Conservation (phyloP, 2,888 invertebrate species). For the Amphimallon solstitiale region DNA sequence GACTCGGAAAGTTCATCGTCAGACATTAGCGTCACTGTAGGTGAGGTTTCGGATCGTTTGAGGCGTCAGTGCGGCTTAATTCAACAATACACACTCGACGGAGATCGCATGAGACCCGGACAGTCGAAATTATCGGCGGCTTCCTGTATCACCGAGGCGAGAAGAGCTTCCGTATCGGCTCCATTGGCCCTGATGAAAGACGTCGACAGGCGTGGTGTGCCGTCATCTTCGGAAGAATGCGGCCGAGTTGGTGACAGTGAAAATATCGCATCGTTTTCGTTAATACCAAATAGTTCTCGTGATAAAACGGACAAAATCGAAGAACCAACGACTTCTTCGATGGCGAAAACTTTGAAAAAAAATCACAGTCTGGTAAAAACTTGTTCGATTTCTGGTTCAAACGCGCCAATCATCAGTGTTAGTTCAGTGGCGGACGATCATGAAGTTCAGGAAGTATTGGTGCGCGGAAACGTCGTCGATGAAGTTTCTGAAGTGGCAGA, state of each 20-base stretch:
- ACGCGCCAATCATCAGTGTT: conserved; percentile 75
- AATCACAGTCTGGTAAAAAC: conserved; percentile 61
- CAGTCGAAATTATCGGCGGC: conserved; percentile 58
- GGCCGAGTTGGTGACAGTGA: conserved; percentile 39
- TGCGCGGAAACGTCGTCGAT: conserved; percentile 45
- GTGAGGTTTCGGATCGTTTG: conserved; percentile 69
- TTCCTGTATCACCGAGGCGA: conserved; percentile 55
- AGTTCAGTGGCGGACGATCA: conserved; percentile 76
- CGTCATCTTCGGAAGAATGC: conserved; percentile 16
- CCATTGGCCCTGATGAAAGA: conserved; percentile 55
- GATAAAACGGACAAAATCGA: conserved; percentile 56
- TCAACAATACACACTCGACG: conserved; percentile 76
- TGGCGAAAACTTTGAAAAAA: conserved; percentile 58
- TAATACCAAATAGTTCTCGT: conserved; percentile 42
- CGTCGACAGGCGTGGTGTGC: conserved; percentile 3
- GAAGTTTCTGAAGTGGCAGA: conserved; percentile 3
- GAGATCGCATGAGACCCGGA: conserved; percentile 58
- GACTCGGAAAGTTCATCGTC: conserved; percentile 81
- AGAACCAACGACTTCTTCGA: conserved; percentile 39
- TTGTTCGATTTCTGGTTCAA: conserved; percentile 59
- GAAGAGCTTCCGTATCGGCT: conserved; percentile 62
- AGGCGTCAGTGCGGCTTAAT: conserved; percentile 72
- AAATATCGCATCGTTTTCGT: conserved; percentile 60
- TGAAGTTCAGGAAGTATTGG: conserved; percentile 9
- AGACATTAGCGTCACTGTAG: conserved; percentile 72